phyloP scores from a whole-genome alignment of 1,140 invertebrate genomes.

The Drosophila tristis region DNA sequence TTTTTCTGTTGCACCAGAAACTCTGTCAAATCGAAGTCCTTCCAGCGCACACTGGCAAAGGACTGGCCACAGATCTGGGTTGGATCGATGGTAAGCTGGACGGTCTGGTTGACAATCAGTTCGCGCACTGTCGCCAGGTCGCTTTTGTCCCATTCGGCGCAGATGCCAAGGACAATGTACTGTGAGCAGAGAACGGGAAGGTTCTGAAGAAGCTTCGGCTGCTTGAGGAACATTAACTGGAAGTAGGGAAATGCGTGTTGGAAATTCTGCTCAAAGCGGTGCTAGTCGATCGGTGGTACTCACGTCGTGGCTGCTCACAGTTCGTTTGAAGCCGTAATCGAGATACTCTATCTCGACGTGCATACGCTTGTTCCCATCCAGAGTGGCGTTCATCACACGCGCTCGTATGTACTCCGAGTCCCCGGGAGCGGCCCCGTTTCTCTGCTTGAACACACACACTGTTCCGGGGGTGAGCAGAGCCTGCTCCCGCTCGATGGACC shows the following conservation, averaged over 20 bases:
- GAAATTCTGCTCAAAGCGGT: background rate
- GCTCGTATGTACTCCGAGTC: slow-evolving; percentile 72
- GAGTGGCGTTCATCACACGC: slow-evolving; percentile 52
- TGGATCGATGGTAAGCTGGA: slow-evolving; percentile 56
- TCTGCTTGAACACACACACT: slow-evolving; percentile 67
- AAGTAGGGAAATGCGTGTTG: slow-evolving; percentile 1
- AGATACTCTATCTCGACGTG: slow-evolving; percentile 87
- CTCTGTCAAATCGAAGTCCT: slow-evolving; percentile 71
- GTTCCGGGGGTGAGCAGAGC: slow-evolving; percentile 59
- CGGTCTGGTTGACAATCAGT: slow-evolving; percentile 62
- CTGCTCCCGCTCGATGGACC: slow-evolving; percentile 72
- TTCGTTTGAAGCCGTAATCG: slow-evolving; percentile 88
- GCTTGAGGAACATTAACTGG: slow-evolving; percentile 74
- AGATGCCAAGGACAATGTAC: slow-evolving; percentile 77
- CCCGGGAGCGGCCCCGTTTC: slow-evolving; percentile 64
- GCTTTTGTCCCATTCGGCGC: slow-evolving; percentile 63
- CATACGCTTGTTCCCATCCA: slow-evolving; percentile 77
- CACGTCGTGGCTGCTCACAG: slow-evolving; percentile 70
- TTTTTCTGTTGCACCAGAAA: slow-evolving; percentile 75
- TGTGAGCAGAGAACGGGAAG: slow-evolving; percentile 66
- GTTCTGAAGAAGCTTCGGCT: slow-evolving; percentile 65
- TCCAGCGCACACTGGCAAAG: slow-evolving; percentile 76
- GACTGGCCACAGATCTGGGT: slow-evolving; percentile 68
- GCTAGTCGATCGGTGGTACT: slow-evolving; percentile 18
- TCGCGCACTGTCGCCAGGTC: slow-evolving; percentile 57